Percentiles rank a stretch among this genome's conserved stretches.
phyloP scores from a whole-genome alignment of 2,888 invertebrate genomes.

The Cantharis rufa region DNA sequence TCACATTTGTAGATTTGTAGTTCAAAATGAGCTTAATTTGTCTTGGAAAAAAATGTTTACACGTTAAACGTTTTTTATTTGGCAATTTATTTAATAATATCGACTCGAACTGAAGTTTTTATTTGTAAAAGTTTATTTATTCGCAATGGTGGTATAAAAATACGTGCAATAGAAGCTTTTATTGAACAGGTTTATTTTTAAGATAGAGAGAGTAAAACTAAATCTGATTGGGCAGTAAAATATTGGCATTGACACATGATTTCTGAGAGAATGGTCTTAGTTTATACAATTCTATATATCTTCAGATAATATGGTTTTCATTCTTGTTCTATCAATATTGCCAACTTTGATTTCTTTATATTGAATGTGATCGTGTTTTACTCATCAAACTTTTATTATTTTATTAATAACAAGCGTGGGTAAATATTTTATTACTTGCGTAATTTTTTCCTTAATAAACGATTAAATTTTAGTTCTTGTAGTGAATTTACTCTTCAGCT shows the following conservation, averaged over 20 bases:
- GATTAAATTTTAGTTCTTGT: no score
- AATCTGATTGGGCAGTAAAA: background rate
- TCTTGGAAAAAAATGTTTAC: background rate
- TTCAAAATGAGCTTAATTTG: background rate
- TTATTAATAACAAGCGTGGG: background rate
- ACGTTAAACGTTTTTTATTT: background rate
- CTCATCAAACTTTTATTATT: background rate
- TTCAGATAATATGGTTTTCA: background rate
- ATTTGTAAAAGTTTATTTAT: background rate
- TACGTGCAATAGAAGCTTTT: background rate
- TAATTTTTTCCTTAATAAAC: no score
- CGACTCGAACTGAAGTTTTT: background rate
- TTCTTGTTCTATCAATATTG: background rate
- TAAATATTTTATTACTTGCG: background rate
- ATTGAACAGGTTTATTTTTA: background rate
- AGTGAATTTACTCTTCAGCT: no score
- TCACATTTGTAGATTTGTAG: background rate
- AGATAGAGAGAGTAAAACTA: background rate
- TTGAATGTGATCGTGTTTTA: background rate
- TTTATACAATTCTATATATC: background rate
- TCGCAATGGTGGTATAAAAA: background rate
- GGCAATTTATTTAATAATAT: background rate
- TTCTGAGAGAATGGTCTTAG: background rate
- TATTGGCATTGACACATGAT: background rate
- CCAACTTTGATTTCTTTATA: background rate